A percentile compares a stretch with the other conserved stretches of the same genome.
Evolutionary conservation across 2,113 vertebrate genomes (phyloP).

Genomic region (Polypterus senegalus): DNA sequence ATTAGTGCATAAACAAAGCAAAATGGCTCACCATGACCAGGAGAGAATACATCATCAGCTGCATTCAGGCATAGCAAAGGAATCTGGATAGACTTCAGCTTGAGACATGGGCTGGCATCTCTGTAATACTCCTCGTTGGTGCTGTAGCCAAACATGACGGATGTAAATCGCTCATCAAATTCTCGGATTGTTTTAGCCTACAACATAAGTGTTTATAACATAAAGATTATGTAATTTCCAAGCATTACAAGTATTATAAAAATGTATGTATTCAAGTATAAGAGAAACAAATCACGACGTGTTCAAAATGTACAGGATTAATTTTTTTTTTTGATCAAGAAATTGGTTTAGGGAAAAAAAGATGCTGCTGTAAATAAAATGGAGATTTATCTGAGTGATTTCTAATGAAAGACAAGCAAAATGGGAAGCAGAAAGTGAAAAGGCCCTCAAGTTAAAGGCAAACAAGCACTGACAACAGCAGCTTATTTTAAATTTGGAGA

Average conservation of each 20-base stretch:
- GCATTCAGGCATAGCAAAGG: constrained; percentile 93
- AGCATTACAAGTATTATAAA: background rate
- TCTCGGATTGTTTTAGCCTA: constrained; percentile 91
- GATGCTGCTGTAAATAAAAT: constrained; percentile 1
- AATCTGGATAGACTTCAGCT: constrained; percentile 81
- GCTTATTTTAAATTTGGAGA: too few species aligned
- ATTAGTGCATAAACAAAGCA: too few species aligned
- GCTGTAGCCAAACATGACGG: constrained; percentile 90
- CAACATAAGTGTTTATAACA: constrained; percentile 5
- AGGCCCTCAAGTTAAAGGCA: too few species aligned
- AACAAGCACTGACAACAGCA: too few species aligned
- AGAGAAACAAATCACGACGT: too few species aligned
- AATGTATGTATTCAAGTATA: too few species aligned
- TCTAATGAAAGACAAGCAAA: too few species aligned
- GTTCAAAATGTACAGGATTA: too few species aligned
- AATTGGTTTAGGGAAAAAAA: constrained; percentile 14
- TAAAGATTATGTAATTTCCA: background rate
- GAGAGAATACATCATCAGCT: constrained; percentile 91
- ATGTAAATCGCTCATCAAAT: constrained; percentile 90
- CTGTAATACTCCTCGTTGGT: constrained; percentile 89
- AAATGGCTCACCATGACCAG: constrained; percentile 68
- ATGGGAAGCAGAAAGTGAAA: too few species aligned
- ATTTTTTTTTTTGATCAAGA: too few species aligned
- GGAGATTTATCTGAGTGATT: too few species aligned
- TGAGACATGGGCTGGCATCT: constrained; percentile 80